Base-by-base conservation (phyloP, 2,888 invertebrate genomes). In the Holacanthella duospinosa region DNA sequence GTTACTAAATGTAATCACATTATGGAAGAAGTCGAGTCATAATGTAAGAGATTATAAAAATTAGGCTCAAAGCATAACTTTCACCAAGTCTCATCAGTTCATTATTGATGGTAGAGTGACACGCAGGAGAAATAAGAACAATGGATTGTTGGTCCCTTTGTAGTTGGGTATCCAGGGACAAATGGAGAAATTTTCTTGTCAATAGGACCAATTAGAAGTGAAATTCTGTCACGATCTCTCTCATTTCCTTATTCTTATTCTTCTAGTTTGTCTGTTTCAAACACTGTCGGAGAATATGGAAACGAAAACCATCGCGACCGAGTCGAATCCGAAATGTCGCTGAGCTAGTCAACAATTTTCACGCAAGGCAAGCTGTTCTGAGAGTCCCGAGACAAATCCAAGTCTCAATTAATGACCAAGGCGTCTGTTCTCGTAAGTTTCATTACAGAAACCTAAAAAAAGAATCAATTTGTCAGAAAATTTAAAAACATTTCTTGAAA, bases 201-300 rank as follows among this genome's bases (percentile, higher is more conserved):
- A n/a, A n/a, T n/a, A n/a, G 36, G 36, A 36, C 36, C 6, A 36
- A 6, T 16, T 16, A 36, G 16, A 6, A 16, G 36, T 9, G 6
- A 9, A 36, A 36, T 36, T 16, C 36, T 36, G 9, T 6, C 36
- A 16, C 16, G 36, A 36, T 36, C 36, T 21, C 48, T 48, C 21
- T 48, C 21, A 21, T 4, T 48, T 55, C 25, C 24, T n/a, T 9
- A 29, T 29, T 24, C 29, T 58, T 29, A 3, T n/a, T n/a, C 3
- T 36, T 58, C 9, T 59, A 59, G 59, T 59, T 59, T 21, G 12
- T 59, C 12, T 59, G 59, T 25, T 59, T 59, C 48, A 59, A 59
- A 25, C 59, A 59, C 24, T 59, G 59, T 26, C 43, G 59, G 6
- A 21, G 59, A 27, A 9, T 59, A 21, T 26, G 29, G 43, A 21